A percentile compares a stretch with the other conserved stretches of the same genome.
phyloP scores from a whole-genome alignment of 2,113 vertebrate species.

The Acanthisitta chloris region DNA sequence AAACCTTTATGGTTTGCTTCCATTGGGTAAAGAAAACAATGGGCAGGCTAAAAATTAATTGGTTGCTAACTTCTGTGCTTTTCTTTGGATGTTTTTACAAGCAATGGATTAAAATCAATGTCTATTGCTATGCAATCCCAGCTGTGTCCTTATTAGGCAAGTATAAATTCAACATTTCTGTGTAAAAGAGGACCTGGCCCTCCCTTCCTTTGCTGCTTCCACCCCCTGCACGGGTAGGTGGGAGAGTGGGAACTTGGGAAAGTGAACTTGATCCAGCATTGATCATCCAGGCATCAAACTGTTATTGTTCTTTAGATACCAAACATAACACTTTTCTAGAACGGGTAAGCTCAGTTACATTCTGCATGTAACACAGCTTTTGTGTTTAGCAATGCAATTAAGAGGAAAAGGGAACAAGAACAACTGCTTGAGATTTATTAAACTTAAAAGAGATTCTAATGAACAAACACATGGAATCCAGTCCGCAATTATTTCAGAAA shows the following conservation, averaged over 20 bases:
- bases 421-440: conserved; percentile 34
- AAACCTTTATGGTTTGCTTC: conserved; percentile 19
- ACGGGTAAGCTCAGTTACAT: conserved; percentile 70
- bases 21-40: conserved; percentile 28
- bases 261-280: conserved; percentile 77
- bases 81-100: conserved; percentile 49
- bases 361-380: conserved; percentile 79
- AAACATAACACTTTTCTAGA: conserved; percentile 81
- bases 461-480: background rate
- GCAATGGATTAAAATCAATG: conserved; percentile 46
- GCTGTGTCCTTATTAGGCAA: conserved; percentile 63
- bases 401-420: conserved; percentile 40
- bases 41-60: conserved; percentile 44
- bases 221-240: conserved; percentile 63
- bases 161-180: background rate
- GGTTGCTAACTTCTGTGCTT: conserved; percentile 49
- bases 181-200: conserved; percentile 37
- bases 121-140: conserved; percentile 49
- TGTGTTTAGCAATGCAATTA: conserved; percentile 67
- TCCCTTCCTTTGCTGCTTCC: conserved; percentile 28
- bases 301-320: conserved; percentile 88
- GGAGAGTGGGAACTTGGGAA: conserved; percentile 81
- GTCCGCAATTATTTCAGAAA: background rate
- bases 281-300: conserved; percentile 86
- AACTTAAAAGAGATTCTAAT: conserved; percentile 36